These are phyloP conservation scores for Anguilla anguilla DNA, from an alignment of 2,797 vertebrate species.

Conservation along the genomic window DNA sequence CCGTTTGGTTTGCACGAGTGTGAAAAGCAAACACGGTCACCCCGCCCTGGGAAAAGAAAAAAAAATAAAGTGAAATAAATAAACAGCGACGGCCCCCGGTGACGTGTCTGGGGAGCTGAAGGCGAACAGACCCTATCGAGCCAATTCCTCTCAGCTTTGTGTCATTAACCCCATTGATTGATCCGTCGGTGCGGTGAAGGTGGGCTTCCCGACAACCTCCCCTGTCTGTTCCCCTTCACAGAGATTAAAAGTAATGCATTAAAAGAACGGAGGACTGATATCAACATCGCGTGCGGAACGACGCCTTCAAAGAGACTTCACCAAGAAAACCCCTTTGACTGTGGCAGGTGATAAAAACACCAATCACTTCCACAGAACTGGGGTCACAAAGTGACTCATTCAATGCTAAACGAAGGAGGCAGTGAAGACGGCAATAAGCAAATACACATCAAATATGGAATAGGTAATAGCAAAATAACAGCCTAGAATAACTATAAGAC, in stretches of 20 bases:
- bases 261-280: constrained; percentile 38
- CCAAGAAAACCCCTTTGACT: not conserved
- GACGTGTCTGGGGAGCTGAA: not conserved
- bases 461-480: not conserved
- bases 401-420: not conserved
- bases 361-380: not conserved
- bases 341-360: not conserved
- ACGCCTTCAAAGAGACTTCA: not conserved
- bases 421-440: not conserved
- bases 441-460: not conserved
- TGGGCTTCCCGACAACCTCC: constrained; percentile 41
- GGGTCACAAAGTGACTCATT: not conserved
- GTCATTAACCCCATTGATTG: constrained; percentile 69
- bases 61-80: not conserved
- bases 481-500: not conserved
- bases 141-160: constrained; percentile 55
- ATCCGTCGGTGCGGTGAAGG: constrained; percentile 62
- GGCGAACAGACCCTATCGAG: constrained; percentile 35
- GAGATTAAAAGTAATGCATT: constrained; percentile 49
- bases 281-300: not conserved
- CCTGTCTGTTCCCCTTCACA: constrained; percentile 53
- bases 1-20: constrained; percentile 8
- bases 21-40: constrained; percentile 2
- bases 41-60: not conserved
- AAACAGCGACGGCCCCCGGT: not conserved